phyloP scores from a whole-genome alignment of 2,113 vertebrate genomes.

The Thamnaconus septentrionalis region DNA sequence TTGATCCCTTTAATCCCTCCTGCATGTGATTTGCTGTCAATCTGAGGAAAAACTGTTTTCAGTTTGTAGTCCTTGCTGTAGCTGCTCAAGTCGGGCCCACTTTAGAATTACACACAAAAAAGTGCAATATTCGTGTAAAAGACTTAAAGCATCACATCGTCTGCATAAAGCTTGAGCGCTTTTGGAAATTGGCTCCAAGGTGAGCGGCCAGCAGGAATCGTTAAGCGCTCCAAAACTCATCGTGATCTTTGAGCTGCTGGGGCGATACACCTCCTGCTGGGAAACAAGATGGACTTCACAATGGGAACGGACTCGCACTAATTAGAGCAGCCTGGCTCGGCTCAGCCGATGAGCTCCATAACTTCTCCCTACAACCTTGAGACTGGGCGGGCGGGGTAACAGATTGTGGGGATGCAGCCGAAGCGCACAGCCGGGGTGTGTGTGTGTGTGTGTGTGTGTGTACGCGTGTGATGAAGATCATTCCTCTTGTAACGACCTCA shows the following conservation, averaged over 20 bases:
- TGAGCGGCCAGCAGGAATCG: too few relatives aligned
- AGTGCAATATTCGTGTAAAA: too few relatives aligned
- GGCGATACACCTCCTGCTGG: conserved; percentile 34
- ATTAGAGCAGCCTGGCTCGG: conserved; percentile 56
- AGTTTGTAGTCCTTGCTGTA: too few relatives aligned
- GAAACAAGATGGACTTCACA: conserved; percentile 49
- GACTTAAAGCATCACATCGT: too few relatives aligned
- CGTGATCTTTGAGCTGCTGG: conserved; percentile 2
- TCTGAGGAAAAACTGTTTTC: too few relatives aligned
- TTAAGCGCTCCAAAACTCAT: conserved; percentile 4
- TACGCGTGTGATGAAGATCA: conserved; percentile 9
- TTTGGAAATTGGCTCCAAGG: too few relatives aligned
- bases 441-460: too few relatives aligned
- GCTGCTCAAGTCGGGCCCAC: too few relatives aligned
- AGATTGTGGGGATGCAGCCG: not conserved
- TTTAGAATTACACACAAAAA: too few relatives aligned
- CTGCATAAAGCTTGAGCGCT: too few relatives aligned
- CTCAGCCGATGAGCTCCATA: conserved; percentile 50
- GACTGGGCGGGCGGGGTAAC: conserved; percentile 1
- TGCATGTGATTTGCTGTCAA: too few relatives aligned
- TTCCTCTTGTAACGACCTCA: conserved; percentile 25
- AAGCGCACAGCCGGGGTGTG: too few relatives aligned
- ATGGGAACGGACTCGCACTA: conserved; percentile 39
- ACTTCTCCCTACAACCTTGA: conserved; percentile 30
- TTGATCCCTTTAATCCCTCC: not conserved